Evolutionary conservation across 53 echinoderm and acorn worm genomes (phyloP).

Genomic region (Stichopus horrens): DNA sequence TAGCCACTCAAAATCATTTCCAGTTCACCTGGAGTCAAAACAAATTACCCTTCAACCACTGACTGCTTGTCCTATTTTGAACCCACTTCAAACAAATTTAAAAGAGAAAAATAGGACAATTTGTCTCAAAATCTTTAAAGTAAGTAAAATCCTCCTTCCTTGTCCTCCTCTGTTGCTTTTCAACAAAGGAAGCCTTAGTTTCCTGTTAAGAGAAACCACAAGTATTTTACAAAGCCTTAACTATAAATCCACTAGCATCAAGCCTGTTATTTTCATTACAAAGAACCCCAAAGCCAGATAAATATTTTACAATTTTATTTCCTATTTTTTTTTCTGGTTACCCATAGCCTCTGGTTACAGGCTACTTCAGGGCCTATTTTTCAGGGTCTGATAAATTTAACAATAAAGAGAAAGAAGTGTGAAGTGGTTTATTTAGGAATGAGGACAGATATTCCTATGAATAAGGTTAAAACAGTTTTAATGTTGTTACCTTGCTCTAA

Average conservation of each 20-base stretch:
- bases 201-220: constrained; percentile 28
- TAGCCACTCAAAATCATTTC: background rate
- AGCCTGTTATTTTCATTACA: constrained; percentile 6
- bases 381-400: too few species aligned
- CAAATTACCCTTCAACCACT: constrained; percentile 19
- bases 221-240: background rate
- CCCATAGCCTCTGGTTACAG: background rate
- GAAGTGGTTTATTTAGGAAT: too few species aligned
- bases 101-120: constrained; percentile 12
- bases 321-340: background rate
- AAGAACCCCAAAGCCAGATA: constrained; percentile 18
- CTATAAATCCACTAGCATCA: background rate
- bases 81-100: background rate
- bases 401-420: too few species aligned
- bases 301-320: constrained; percentile 6
- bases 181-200: background rate
- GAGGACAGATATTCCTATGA: too few species aligned
- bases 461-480: too few species aligned
- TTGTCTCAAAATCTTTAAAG: constrained; percentile 1
- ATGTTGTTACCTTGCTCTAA: too few species aligned
- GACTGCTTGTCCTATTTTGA: background rate
- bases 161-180: constrained; percentile 1
- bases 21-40: constrained; percentile 24
- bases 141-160: background rate
- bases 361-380: too few species aligned